These are phyloP conservation scores for Polymixis flavicincta DNA, from an alignment of 2,888 invertebrate genomes.

Conservation along the genomic window DNA sequence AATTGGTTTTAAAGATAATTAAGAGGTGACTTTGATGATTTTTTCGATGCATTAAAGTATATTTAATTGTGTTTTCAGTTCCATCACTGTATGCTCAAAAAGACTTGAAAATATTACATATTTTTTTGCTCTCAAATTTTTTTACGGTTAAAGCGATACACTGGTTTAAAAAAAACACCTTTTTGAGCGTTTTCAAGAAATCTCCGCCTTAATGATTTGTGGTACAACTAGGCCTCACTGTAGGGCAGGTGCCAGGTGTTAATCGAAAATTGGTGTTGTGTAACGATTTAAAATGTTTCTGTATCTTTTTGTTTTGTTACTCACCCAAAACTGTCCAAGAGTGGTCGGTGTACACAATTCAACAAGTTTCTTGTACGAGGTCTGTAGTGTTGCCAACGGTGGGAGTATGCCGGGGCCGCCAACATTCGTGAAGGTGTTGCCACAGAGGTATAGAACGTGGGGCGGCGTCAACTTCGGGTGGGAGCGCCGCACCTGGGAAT, in stretches of 20 bases:
- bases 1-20: too few relatives aligned
- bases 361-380: slow-evolving; percentile 92
- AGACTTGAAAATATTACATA: too few relatives aligned
- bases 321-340: slow-evolving; percentile 91
- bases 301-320: slow-evolving; percentile 32
- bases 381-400: slow-evolving; percentile 77
- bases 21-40: too few relatives aligned
- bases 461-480: slow-evolving; percentile 87
- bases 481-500: slow-evolving; percentile 83
- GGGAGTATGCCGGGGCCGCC: slow-evolving; percentile 75
- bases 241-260: not conserved
- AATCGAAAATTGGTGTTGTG: not conserved
- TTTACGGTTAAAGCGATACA: too few relatives aligned
- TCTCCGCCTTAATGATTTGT: too few relatives aligned
- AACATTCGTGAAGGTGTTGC: slow-evolving; percentile 75
- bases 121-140: too few relatives aligned
- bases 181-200: too few relatives aligned
- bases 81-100: too few relatives aligned
- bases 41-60: too few relatives aligned
- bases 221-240: too few relatives aligned
- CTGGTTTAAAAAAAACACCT: too few relatives aligned
- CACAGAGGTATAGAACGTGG: slow-evolving; percentile 84
- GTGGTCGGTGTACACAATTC: slow-evolving; percentile 95
- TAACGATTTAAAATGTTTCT: not conserved
- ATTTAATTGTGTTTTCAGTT: too few relatives aligned